These are phyloP conservation scores for Meghimatium bilineatum DNA, from an alignment of 2,888 invertebrate species.

Conservation along the genomic window DNA sequence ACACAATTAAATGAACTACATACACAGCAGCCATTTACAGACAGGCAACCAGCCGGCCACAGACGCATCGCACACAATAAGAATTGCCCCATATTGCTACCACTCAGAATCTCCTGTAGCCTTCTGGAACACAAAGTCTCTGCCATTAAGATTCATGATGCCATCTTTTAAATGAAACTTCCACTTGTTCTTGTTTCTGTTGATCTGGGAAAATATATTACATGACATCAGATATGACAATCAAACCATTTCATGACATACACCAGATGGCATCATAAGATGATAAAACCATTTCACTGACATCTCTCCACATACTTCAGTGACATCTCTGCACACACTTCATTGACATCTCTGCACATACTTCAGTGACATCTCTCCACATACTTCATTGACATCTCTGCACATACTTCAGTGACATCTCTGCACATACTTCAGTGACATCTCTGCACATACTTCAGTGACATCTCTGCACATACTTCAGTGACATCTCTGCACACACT, in stretches of 20 bases:
- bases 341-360: no score
- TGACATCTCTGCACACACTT: no score
- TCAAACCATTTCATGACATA: background rate
- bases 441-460: no score
- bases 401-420: no score
- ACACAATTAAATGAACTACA: background rate
- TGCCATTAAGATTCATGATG: conserved; percentile 98
- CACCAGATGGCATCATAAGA: background rate
- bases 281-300: no score
- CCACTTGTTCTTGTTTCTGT: conserved; percentile 98
- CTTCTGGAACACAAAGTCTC: conserved; percentile 99
- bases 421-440: no score
- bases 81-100: conserved; percentile 79
- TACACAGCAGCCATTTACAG: background rate
- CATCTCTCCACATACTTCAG: no score
- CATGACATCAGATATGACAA: no score
- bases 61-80: conserved; percentile 32
- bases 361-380: no score
- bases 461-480: no score
- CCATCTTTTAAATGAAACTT: conserved; percentile 99
- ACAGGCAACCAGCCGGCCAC: conserved; percentile 32
- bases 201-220: conserved; percentile 83
- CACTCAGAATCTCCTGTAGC: conserved; percentile 99
- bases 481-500: no score
- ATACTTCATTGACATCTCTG: no score